A percentile compares a stretch with the other conserved stretches of the same genome.
Conservation (phyloP, 2,888 invertebrate genomes). For the Lobophora halterata region DNA sequence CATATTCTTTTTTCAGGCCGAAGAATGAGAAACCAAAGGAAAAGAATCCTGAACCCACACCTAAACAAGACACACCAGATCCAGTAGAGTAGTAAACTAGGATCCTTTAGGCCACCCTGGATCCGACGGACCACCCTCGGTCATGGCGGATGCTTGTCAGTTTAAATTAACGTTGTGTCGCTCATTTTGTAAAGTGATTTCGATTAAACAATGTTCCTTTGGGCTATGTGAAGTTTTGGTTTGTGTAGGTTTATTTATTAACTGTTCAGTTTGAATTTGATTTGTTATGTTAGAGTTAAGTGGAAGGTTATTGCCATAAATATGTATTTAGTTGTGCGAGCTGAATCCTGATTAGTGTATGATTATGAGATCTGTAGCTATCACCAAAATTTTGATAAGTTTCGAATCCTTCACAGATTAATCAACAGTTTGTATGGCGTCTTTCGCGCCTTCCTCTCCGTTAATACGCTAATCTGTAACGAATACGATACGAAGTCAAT, state of each 20-base stretch:
- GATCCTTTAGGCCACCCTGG: background rate
- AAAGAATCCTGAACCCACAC: conserved; percentile 1
- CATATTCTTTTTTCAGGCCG: conserved; percentile 9
- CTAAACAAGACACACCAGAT: background rate
- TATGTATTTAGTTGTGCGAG: conserved; percentile 6
- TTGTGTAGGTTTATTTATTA: conserved; percentile 10
- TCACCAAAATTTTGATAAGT: too few species aligned
- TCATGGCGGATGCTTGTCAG: conserved; percentile 12
- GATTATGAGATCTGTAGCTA: too few species aligned
- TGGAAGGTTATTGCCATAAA: conserved; percentile 1
- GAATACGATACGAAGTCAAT: too few species aligned
- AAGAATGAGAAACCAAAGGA: conserved; percentile 2
- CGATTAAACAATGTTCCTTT: conserved; percentile 12
- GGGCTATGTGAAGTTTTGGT: conserved; percentile 12
- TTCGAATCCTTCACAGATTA: too few species aligned
- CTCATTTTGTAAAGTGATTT: conserved; percentile 17
- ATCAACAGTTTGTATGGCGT: too few species aligned
- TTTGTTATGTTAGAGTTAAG: conserved; percentile 7
- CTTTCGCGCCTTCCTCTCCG: too few species aligned
- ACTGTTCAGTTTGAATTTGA: conserved; percentile 3
- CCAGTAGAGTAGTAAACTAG: conserved; percentile 6
- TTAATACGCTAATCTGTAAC: too few species aligned
- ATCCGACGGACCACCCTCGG: conserved; percentile 1
- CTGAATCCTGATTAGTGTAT: background rate
- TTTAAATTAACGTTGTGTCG: conserved; percentile 12